Conservation (phyloP, 1,140 invertebrate genomes). For the Streblospio benedicti region DNA sequence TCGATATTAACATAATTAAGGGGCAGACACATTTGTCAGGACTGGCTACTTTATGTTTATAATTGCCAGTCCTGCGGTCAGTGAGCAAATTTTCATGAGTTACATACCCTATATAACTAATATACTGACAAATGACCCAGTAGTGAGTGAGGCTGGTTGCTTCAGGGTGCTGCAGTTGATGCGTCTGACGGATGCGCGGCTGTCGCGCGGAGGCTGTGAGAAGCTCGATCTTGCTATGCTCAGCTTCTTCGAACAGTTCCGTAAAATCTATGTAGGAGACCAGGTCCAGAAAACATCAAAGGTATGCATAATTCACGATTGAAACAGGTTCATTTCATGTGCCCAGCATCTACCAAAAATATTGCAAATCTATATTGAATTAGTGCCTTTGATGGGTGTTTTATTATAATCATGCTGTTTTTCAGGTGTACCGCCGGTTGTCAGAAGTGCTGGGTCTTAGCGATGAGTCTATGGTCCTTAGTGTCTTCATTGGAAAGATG, state of each 20-base stretch:
- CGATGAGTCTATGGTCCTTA: slow-evolving; percentile 92
- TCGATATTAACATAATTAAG: too few relatives aligned
- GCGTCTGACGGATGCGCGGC: slow-evolving; percentile 84
- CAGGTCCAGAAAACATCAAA: slow-evolving; percentile 58
- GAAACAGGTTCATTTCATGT: background rate
- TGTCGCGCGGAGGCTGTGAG: slow-evolving; percentile 72
- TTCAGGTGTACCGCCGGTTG: slow-evolving; percentile 73
- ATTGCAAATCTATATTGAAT: too few relatives aligned
- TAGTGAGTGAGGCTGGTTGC: too few relatives aligned
- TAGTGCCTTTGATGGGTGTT: too few relatives aligned
- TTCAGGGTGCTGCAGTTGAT: slow-evolving; percentile 83
- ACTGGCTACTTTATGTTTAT: too few relatives aligned
- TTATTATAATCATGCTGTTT: slow-evolving; percentile 13
- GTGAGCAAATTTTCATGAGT: too few relatives aligned
- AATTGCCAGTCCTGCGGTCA: too few relatives aligned
- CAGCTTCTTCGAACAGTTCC: slow-evolving; percentile 96
- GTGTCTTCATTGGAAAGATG: slow-evolving; percentile 98
- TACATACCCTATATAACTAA: too few relatives aligned
- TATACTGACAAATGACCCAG: too few relatives aligned
- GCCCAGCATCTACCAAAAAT: background rate
- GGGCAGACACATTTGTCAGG: too few relatives aligned
- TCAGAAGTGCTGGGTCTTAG: slow-evolving; percentile 86
- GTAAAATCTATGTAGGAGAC: slow-evolving; percentile 97
- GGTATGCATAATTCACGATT: slow-evolving; percentile 25
- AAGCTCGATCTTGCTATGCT: slow-evolving; percentile 93